A percentile compares a stretch with the other conserved stretches of the same genome.
Conservation (phyloP, 2,888 invertebrate genomes). For the Unio pictorum region DNA sequence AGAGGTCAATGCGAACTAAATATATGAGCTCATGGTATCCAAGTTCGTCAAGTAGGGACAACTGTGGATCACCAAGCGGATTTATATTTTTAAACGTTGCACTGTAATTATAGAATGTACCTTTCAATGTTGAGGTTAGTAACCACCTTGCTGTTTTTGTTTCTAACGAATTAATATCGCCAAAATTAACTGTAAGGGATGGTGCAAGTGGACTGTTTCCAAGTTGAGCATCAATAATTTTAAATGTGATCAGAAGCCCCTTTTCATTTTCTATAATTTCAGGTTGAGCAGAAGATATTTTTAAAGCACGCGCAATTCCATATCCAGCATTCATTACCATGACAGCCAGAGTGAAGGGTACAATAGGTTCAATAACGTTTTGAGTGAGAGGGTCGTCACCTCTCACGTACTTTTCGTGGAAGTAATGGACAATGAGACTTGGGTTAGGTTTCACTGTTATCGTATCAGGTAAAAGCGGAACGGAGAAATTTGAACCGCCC, state of each 20-base stretch:
- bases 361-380: conserved; percentile 31
- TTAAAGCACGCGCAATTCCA: conserved; percentile 39
- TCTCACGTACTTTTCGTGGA: conserved; percentile 50
- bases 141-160: conserved; percentile 45
- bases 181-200: conserved; percentile 45
- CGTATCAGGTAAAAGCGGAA: conserved; percentile 47
- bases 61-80: conserved; percentile 48
- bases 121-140: conserved; percentile 43
- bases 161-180: conserved; percentile 38
- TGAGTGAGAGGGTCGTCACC: conserved; percentile 50
- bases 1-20: conserved; percentile 28
- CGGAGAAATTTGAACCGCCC: conserved; percentile 38
- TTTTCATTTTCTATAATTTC: conserved; percentile 57
- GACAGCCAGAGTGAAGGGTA: conserved; percentile 49
- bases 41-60: conserved; percentile 43
- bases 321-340: conserved; percentile 43
- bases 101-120: conserved; percentile 49
- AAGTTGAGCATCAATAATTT: conserved; percentile 43
- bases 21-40: conserved; percentile 43
- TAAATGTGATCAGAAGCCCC: conserved; percentile 45
- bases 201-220: conserved; percentile 30
- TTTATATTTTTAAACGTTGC: conserved; percentile 54
- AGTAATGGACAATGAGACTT: conserved; percentile 45
- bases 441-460: conserved; percentile 55
- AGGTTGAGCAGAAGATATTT: conserved; percentile 52